phyloP scores from a whole-genome alignment of 2,888 invertebrate species.

The Polydesmus complanatus region DNA sequence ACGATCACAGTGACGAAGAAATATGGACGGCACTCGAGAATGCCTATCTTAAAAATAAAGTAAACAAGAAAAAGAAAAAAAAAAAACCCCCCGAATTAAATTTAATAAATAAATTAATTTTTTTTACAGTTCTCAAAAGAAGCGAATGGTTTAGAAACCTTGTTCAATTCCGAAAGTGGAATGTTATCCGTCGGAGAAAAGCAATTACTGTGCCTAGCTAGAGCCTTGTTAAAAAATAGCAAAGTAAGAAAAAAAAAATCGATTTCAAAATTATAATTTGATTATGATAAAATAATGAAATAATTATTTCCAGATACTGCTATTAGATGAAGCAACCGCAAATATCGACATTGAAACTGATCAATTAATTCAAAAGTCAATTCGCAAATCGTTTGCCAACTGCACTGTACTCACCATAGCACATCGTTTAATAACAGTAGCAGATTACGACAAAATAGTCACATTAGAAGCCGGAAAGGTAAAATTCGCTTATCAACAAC shows the following conservation, averaged over 20 bases:
- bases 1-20: slow-evolving; percentile 29
- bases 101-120: not conserved
- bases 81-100: not conserved
- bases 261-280: not conserved
- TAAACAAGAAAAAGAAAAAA: not conserved
- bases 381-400: slow-evolving; percentile 39
- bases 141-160: slow-evolving; percentile 22
- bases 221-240: slow-evolving; percentile 28
- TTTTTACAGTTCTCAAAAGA: slow-evolving; percentile 22
- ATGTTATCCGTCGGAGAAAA: slow-evolving; percentile 29
- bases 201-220: slow-evolving; percentile 28
- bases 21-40: slow-evolving; percentile 38
- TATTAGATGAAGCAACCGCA: slow-evolving; percentile 44
- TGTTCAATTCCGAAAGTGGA: slow-evolving; percentile 7
- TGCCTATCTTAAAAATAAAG: slow-evolving; percentile 32
- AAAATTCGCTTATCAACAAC: not conserved
- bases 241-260: slow-evolving; percentile 23
- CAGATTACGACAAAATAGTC: slow-evolving; percentile 40
- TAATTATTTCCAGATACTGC: slow-evolving; percentile 34
- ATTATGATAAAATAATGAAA: not conserved
- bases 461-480: slow-evolving; percentile 42
- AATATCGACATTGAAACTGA: slow-evolving; percentile 44
- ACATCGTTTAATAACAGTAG: slow-evolving; percentile 44
- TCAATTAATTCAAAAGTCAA: slow-evolving; percentile 38
- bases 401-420: slow-evolving; percentile 47